Conservation (phyloP, 1,140 invertebrate species). For the Holotrichia oblita region DNA sequence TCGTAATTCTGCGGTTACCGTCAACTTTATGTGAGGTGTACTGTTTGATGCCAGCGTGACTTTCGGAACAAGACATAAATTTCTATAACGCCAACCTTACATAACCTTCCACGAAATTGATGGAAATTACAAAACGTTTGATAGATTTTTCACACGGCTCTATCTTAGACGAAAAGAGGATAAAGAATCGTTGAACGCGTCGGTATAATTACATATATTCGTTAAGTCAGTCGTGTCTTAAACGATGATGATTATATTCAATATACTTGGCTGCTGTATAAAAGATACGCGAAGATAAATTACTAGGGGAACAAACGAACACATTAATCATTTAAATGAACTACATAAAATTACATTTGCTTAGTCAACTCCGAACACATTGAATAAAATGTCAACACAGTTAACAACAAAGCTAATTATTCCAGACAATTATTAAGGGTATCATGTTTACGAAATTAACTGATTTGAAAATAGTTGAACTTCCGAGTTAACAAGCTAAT, state of each 20-base stretch:
- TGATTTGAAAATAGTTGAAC: slow-evolving; percentile 4
- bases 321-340: slow-evolving; percentile 26
- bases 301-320: slow-evolving; percentile 18
- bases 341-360: background rate
- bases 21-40: too few species aligned
- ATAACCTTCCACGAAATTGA: background rate
- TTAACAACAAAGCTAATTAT: slow-evolving; percentile 26
- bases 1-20: too few species aligned
- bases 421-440: slow-evolving; percentile 1
- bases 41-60: background rate
- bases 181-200: background rate
- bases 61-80: background rate
- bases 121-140: slow-evolving; percentile 14
- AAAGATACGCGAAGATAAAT: slow-evolving; percentile 17
- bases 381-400: slow-evolving; percentile 19
- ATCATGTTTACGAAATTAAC: slow-evolving; percentile 25
- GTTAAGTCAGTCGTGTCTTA: background rate
- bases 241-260: slow-evolving; percentile 14
- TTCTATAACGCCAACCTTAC: background rate
- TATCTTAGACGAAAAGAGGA: background rate
- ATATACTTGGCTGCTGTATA: slow-evolving; percentile 7
- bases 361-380: background rate
- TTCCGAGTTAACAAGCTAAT: background rate
- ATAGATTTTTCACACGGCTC: background rate
- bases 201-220: background rate